Percentiles rank a stretch among this genome's conserved stretches.
Evolutionary conservation across 2,113 vertebrate species (phyloP).

Genomic region (Lasiurus cinereus): DNA sequence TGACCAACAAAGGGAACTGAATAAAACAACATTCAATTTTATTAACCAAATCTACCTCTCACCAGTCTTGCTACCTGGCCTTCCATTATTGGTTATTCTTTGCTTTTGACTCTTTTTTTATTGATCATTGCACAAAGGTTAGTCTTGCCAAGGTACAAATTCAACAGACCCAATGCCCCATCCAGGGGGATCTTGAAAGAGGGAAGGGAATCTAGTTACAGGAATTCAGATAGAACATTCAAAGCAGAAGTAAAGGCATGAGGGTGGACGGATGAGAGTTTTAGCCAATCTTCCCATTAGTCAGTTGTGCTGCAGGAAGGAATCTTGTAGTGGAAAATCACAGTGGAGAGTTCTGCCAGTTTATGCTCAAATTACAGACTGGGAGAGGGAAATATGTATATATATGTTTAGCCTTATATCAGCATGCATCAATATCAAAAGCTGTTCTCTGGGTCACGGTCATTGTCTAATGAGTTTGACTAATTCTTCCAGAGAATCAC

Average conservation of each 20-base stretch:
- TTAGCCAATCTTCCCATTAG: not conserved
- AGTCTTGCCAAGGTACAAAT: not conserved
- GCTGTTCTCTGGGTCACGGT: not conserved
- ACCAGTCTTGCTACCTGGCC: no score
- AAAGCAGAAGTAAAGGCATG: not conserved
- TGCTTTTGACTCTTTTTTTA: not conserved
- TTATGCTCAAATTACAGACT: not conserved
- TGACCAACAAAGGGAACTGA: not conserved
- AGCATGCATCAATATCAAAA: not conserved
- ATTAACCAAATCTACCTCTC: not conserved
- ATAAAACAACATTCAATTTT: not conserved
- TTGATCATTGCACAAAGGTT: not conserved
- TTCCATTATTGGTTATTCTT: not conserved
- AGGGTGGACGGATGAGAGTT: not conserved
- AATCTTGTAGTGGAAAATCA: not conserved
- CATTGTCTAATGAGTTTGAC: not conserved
- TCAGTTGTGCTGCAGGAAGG: not conserved
- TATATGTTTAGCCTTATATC: not conserved
- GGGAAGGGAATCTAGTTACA: not conserved
- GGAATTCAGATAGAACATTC: not conserved
- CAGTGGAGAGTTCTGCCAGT: not conserved
- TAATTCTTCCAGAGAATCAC: conserved; percentile 38
- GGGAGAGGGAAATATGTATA: not conserved
- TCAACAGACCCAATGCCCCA: not conserved
- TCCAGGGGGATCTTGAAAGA: not conserved